phyloP scores from a whole-genome alignment of 2,888 invertebrate species.

The Psylliodes chrysocephalus region DNA sequence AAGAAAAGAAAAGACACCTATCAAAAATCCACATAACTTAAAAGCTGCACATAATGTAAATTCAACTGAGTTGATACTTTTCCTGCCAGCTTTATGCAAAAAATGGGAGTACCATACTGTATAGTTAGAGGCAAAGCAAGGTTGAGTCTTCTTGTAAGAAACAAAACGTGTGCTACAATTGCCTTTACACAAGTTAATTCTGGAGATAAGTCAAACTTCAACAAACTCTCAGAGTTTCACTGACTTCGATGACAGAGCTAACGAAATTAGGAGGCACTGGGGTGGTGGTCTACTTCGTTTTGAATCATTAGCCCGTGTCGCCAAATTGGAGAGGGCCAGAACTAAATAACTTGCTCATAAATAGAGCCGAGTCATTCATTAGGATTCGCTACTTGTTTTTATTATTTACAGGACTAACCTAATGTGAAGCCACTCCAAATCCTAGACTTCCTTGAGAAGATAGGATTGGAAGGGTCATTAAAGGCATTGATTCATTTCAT shows the following conservation, averaged over 20 bases:
- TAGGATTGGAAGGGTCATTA: too few relatives aligned
- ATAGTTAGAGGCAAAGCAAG: slow-evolving; percentile 97
- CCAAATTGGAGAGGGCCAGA: slow-evolving; percentile 97
- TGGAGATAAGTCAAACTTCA: slow-evolving; percentile 72
- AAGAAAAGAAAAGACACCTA: slow-evolving; percentile 91
- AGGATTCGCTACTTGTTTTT: slow-evolving; percentile 27
- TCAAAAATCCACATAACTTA: slow-evolving; percentile 89
- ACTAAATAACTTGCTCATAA: slow-evolving; percentile 96
- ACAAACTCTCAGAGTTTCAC: slow-evolving; percentile 95
- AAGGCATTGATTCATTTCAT: too few relatives aligned
- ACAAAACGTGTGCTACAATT: slow-evolving; percentile 93
- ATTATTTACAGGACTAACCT: slow-evolving; percentile 31
- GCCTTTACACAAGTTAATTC: slow-evolving; percentile 83
- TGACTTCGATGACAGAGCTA: slow-evolving; percentile 98
- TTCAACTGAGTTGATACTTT: slow-evolving; percentile 98
- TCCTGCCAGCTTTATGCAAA: slow-evolving; percentile 98
- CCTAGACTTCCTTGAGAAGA: too few relatives aligned
- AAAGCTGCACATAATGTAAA: slow-evolving; percentile 97
- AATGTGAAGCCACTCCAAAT: too few relatives aligned
- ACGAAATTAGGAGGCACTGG: slow-evolving; percentile 98
- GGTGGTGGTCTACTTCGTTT: slow-evolving; percentile 97
- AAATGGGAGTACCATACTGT: slow-evolving; percentile 99
- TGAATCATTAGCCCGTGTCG: slow-evolving; percentile 94
- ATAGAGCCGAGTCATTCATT: slow-evolving; percentile 73
- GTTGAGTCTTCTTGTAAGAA: slow-evolving; percentile 92